phyloP scores from a whole-genome alignment of 1,140 invertebrate species.

The Apocrypta bakeri region DNA sequence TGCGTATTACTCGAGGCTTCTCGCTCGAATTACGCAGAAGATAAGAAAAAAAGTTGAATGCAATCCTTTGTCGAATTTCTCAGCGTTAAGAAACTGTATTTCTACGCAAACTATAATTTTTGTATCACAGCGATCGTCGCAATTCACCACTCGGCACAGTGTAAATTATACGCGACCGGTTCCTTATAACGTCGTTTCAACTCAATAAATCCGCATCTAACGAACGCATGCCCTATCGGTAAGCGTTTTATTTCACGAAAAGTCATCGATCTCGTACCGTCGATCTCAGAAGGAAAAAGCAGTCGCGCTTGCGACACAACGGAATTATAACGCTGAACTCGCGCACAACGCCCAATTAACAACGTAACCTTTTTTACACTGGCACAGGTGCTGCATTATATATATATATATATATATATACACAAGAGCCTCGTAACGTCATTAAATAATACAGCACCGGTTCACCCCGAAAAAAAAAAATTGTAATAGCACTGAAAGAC shows the following conservation, averaged over 20 bases:
- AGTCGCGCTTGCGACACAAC: not conserved
- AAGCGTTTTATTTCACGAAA: not conserved
- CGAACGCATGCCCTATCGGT: not conserved
- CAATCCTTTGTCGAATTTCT: not conserved
- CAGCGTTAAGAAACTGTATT: not conserved
- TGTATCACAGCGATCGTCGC: too few relatives aligned
- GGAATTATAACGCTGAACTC: not conserved
- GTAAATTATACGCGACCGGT: not conserved
- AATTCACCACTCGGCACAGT: too few relatives aligned
- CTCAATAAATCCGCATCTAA: not conserved
- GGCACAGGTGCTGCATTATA: too few relatives aligned
- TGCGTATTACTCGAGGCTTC: too few relatives aligned
- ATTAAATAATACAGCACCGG: slow-evolving; percentile 1
- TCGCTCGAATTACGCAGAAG: too few relatives aligned
- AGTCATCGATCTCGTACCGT: not conserved
- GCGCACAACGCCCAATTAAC: not conserved
- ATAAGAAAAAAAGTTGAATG: not conserved
- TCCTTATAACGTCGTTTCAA: not conserved
- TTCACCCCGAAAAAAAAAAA: not conserved
- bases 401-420: too few relatives aligned
- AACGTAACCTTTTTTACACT: not conserved
- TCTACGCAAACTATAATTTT: not conserved
- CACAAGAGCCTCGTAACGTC: not conserved
- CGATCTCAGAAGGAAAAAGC: too few relatives aligned
- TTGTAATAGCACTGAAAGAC: not conserved